phyloP scores from a whole-genome alignment of 2,113 vertebrate species.

The Cyrtonyx montezumae region DNA sequence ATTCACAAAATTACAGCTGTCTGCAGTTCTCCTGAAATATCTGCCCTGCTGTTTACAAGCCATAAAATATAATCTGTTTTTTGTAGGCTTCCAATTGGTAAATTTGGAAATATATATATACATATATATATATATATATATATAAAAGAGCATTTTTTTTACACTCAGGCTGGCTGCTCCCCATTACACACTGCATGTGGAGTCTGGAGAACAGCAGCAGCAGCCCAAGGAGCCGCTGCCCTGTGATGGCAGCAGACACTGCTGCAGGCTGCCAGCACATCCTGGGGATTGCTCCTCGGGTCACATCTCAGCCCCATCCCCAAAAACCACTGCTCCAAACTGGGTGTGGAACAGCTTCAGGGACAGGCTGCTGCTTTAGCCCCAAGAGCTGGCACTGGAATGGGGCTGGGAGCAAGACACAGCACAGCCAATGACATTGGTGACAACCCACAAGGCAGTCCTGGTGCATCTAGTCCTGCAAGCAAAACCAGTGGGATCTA shows the following conservation, averaged over 20 bases:
- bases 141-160: background rate
- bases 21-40: slow-evolving; percentile 76
- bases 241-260: background rate
- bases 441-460: background rate
- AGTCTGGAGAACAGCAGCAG: background rate
- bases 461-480: background rate
- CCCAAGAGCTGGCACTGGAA: background rate
- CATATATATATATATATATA: background rate
- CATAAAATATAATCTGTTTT: slow-evolving; percentile 75
- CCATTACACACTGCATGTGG: background rate
- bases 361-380: background rate
- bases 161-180: slow-evolving; percentile 27
- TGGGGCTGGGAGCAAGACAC: background rate
- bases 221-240: background rate
- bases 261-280: background rate
- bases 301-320: background rate
- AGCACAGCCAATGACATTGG: background rate
- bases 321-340: background rate
- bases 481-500: background rate
- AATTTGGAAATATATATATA: slow-evolving; percentile 54
- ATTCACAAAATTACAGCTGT: slow-evolving; percentile 77
- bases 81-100: slow-evolving; percentile 68
- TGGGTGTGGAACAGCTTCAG: background rate
- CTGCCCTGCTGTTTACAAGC: slow-evolving; percentile 76
- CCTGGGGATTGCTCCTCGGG: background rate